Percentiles rank a stretch among this genome's conserved stretches.
Evolutionary conservation across 2,797 vertebrate species (phyloP).

Genomic region (Sebastes steindachneri): DNA sequence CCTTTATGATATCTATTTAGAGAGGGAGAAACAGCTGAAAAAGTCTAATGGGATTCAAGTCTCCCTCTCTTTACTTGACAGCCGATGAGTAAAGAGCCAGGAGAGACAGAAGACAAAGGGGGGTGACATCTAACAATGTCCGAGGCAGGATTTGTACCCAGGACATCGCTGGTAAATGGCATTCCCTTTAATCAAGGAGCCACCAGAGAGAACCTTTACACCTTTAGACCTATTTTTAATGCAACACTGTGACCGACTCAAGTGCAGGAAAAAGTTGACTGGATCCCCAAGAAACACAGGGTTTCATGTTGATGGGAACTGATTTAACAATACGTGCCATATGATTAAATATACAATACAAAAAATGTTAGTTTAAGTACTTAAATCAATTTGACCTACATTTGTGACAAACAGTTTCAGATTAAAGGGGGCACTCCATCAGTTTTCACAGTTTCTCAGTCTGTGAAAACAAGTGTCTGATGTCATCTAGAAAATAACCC

Average conservation of each 20-base stretch:
- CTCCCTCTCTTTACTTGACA: background rate
- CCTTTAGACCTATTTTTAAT: slow-evolving; percentile 46
- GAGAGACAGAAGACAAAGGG: slow-evolving; percentile 22
- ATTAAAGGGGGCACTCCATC: background rate
- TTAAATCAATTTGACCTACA: slow-evolving; percentile 2
- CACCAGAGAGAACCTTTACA: slow-evolving; percentile 44
- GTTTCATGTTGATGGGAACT: background rate
- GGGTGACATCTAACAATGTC: slow-evolving; percentile 34
- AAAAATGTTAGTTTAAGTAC: background rate
- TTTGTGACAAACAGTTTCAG: background rate
- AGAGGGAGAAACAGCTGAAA: background rate
- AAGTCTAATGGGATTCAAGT: slow-evolving; percentile 16
- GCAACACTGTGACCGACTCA: slow-evolving; percentile 13
- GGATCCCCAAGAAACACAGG: background rate
- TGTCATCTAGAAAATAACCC: background rate
- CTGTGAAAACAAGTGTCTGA: background rate
- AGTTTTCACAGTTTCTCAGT: background rate
- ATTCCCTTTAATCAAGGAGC: slow-evolving; percentile 58
- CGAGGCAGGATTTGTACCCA: slow-evolving; percentile 39
- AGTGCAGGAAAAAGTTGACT: slow-evolving; percentile 19
- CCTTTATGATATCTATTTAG: slow-evolving; percentile 4
- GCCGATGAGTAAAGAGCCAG: background rate
- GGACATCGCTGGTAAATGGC: slow-evolving; percentile 43
- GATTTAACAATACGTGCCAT: background rate
- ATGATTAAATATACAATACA: background rate